Evolutionary conservation across 1,140 invertebrate genomes (phyloP).

Genomic region (Drosophila biarmipes): DNA sequence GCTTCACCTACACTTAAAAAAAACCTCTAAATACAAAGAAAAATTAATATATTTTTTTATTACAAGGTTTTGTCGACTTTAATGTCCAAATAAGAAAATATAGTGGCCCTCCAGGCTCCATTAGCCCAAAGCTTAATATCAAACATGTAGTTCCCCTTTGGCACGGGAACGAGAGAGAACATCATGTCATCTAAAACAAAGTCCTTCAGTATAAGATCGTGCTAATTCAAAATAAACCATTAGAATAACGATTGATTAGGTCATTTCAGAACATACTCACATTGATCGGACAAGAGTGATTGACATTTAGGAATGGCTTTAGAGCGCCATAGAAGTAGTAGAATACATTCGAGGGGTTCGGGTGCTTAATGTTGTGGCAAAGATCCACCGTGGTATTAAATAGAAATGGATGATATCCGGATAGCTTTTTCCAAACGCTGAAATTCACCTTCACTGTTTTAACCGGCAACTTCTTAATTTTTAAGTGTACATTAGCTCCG

Average conservation of each 20-base stretch:
- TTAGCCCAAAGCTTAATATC: neutral
- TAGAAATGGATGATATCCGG: slow-evolving; percentile 46
- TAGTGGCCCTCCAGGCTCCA: neutral
- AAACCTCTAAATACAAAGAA: too few relatives aligned
- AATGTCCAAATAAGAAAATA: slow-evolving; percentile 8
- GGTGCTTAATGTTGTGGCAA: slow-evolving; percentile 23
- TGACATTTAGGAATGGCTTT: slow-evolving; percentile 19
- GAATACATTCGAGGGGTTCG: slow-evolving; percentile 23
- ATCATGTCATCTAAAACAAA: slow-evolving; percentile 21
- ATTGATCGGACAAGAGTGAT: slow-evolving; percentile 29
- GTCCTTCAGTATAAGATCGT: slow-evolving; percentile 26
- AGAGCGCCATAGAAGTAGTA: slow-evolving; percentile 18
- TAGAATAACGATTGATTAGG: too few relatives aligned
- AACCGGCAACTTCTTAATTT: neutral
- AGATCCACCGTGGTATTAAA: slow-evolving; percentile 25
- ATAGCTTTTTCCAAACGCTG: slow-evolving; percentile 19
- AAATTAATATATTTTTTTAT: neutral
- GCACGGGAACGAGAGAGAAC: neutral
- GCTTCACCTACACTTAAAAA: too few relatives aligned
- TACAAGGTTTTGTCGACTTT: slow-evolving; percentile 1
- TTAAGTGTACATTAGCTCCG: slow-evolving; percentile 7
- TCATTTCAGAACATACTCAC: slow-evolving; percentile 8
- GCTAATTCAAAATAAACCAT: neutral
- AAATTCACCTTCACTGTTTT: neutral
- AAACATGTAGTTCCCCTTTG: slow-evolving; percentile 7